phyloP scores from a whole-genome alignment of 2,888 invertebrate genomes.

The Arrhopalites spinosus region DNA sequence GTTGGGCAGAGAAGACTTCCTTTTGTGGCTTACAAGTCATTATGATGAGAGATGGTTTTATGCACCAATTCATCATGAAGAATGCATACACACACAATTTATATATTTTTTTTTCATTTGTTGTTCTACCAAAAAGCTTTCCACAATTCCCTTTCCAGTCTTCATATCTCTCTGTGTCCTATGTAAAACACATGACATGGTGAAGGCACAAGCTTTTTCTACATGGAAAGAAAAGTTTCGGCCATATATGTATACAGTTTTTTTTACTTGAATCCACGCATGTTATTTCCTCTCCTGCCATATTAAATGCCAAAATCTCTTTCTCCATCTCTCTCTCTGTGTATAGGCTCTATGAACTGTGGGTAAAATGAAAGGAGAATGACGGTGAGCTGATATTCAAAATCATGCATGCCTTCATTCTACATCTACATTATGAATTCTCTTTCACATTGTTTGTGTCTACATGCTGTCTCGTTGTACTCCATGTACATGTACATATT shows the following conservation, averaged over 20 bases:
- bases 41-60: conserved; percentile 47
- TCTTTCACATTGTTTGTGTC: conserved; percentile 7
- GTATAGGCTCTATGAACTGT: too few species aligned
- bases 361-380: too few species aligned
- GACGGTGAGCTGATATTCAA: too few species aligned
- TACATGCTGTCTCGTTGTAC: neutral
- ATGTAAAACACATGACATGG: neutral
- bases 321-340: too few species aligned
- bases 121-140: conserved; percentile 22
- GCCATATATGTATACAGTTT: neutral
- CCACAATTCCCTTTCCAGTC: neutral
- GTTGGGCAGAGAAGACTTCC: conserved; percentile 34
- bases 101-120: conserved; percentile 41
- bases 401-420: too few species aligned
- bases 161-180: neutral
- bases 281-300: too few species aligned
- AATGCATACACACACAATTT: conserved; percentile 17
- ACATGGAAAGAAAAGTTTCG: neutral
- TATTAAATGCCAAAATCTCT: too few species aligned
- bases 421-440: neutral
- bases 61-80: conserved; percentile 40
- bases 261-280: neutral
- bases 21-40: conserved; percentile 41
- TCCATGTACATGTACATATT: neutral
- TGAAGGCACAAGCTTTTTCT: neutral